These are phyloP conservation scores for Stictonetta naevosa DNA, from an alignment of 2,113 vertebrate species.

Conservation along the genomic window DNA sequence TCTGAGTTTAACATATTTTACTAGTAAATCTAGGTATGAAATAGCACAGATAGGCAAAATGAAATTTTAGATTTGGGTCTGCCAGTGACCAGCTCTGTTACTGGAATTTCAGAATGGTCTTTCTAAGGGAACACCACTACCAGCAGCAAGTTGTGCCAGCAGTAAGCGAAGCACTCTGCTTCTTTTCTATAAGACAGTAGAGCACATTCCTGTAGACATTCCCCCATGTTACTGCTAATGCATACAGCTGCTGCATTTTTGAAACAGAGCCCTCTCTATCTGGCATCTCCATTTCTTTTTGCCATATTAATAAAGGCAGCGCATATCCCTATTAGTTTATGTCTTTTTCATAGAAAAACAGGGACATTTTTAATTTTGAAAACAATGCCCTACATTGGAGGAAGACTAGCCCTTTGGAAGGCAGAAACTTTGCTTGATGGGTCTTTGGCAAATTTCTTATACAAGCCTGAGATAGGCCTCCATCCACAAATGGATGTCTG, in stretches of 20 bases:
- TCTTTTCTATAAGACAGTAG: not conserved
- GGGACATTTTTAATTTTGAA: not conserved
- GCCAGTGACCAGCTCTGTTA: not conserved
- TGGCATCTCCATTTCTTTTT: not conserved
- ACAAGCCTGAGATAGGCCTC: not conserved
- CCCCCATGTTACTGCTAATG: fast-evolving
- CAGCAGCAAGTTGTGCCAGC: not conserved
- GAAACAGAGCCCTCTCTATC: not conserved
- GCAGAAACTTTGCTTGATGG: not conserved
- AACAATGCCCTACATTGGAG: not conserved
- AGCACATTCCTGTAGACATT: not conserved
- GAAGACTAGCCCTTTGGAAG: not conserved
- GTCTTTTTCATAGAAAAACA: not conserved
- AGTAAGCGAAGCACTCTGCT: not conserved
- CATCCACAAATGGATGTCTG: fast-evolving
- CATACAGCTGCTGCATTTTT: not conserved
- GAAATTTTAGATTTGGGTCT: not conserved
- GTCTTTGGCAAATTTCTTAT: not conserved
- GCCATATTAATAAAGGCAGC: not conserved
- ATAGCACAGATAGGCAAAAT: not conserved
- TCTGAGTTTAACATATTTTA: not conserved
- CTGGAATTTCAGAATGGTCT: not conserved
- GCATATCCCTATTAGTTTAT: not conserved
- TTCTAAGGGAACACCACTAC: not conserved
- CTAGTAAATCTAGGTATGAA: not conserved